Conservation (phyloP, 2,888 invertebrate genomes). For the Folsomia candida region DNA sequence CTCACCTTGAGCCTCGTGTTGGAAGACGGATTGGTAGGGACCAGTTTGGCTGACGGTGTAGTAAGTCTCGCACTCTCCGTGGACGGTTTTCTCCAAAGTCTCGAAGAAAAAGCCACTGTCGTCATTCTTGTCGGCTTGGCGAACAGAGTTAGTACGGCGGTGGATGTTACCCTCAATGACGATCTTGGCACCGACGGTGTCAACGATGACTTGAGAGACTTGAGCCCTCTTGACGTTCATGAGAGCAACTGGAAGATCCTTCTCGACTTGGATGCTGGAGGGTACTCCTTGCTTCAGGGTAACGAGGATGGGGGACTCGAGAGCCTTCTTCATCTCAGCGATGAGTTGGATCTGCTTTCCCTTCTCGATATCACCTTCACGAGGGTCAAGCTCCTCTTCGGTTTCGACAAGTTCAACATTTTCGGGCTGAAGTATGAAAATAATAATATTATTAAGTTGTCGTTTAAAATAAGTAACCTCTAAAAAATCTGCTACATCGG, state of each 20-base stretch:
- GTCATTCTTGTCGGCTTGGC: slow-evolving; percentile 37
- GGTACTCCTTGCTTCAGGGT: slow-evolving; percentile 49
- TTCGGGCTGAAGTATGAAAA: slow-evolving; percentile 28
- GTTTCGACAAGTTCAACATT: slow-evolving; percentile 35
- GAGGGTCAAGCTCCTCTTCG: slow-evolving; percentile 36
- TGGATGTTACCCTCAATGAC: slow-evolving; percentile 45
- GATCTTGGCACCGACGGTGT: slow-evolving; percentile 39
- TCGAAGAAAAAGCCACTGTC: slow-evolving; percentile 48
- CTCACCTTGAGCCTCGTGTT: slow-evolving; percentile 40
- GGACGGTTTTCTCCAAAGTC: slow-evolving; percentile 51
- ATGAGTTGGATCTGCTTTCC: slow-evolving; percentile 26
- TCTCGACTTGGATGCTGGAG: slow-evolving; percentile 47
- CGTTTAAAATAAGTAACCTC: neutral
- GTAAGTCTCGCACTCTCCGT: slow-evolving; percentile 53
- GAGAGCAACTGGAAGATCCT: slow-evolving; percentile 53
- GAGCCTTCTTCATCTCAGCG: slow-evolving; percentile 33
- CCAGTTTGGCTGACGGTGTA: slow-evolving; percentile 51
- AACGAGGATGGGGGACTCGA: slow-evolving; percentile 47
- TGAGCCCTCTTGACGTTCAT: slow-evolving; percentile 55
- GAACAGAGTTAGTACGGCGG: slow-evolving; percentile 42
- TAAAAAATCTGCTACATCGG: too few relatives aligned
- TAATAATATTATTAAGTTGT: neutral
- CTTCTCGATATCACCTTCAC: slow-evolving; percentile 35
- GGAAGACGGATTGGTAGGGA: slow-evolving; percentile 39
- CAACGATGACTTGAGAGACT: slow-evolving; percentile 46